A percentile compares a stretch with the other conserved stretches of the same genome.
phyloP scores from a whole-genome alignment of 2,797 vertebrate genomes.

The Peromyscus aztecus region DNA sequence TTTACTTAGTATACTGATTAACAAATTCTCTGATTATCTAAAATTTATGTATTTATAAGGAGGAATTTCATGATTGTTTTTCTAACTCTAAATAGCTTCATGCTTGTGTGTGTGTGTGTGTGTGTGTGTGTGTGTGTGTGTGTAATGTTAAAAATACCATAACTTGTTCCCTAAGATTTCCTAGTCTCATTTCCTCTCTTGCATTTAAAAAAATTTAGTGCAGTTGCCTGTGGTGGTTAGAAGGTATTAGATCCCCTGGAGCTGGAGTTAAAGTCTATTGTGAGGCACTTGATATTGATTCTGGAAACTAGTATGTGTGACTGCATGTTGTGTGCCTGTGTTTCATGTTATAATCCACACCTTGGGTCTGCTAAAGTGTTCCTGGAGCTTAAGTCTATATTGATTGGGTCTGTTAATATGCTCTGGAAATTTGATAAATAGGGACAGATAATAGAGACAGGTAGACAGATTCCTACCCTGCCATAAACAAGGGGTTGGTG shows the following conservation, averaged over 20 bases:
- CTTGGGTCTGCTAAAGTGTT: neutral
- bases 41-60: neutral
- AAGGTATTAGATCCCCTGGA: neutral
- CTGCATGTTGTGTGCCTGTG: neutral
- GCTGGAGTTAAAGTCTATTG: neutral
- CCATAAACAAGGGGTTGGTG: neutral
- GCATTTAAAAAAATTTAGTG: neutral
- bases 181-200: neutral
- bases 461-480: neutral
- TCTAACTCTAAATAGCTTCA: neutral
- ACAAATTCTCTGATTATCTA: slow-evolving; percentile 33
- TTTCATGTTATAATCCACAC: neutral
- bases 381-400: neutral
- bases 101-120: neutral
- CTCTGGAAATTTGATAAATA: neutral
- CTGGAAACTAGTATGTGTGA: neutral
- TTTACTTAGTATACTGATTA: slow-evolving; percentile 53
- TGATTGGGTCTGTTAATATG: neutral
- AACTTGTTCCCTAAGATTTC: neutral
- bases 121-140: neutral
- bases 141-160: neutral
- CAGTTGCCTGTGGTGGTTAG: neutral
- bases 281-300: neutral
- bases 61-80: neutral
- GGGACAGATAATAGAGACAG: neutral